Percentiles rank a stretch among this genome's conserved stretches.
These are phyloP conservation scores for Myocastor coypus DNA, from an alignment of 2,113 vertebrate species.

Conservation along the genomic window DNA sequence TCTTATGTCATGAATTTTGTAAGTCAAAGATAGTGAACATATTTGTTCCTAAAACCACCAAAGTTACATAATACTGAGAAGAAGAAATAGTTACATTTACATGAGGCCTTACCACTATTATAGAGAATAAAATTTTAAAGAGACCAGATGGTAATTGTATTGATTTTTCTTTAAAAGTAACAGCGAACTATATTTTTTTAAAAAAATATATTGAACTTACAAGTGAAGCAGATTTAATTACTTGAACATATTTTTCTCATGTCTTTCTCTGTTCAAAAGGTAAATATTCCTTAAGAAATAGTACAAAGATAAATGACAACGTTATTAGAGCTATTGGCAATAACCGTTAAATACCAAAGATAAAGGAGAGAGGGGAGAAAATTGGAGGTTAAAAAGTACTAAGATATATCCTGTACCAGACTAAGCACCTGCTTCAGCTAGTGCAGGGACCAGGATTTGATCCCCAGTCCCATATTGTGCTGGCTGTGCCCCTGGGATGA, in stretches of 20 bases:
- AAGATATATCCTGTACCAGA: neutral
- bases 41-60: neutral
- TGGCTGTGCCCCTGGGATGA: too few relatives aligned
- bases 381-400: neutral
- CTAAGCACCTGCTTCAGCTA: too few relatives aligned
- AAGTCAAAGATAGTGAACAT: neutral
- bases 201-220: neutral
- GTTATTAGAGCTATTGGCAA: neutral
- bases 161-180: conserved; percentile 9
- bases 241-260: neutral
- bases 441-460: too few relatives aligned
- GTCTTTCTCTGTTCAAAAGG: neutral
- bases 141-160: neutral
- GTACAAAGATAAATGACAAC: neutral
- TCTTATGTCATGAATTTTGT: too few relatives aligned
- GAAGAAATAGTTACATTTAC: neutral
- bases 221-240: conserved; percentile 12
- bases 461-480: too few relatives aligned
- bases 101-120: neutral
- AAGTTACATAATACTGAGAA: neutral
- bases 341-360: neutral
- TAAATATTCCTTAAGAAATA: neutral
- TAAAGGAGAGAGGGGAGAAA: neutral
- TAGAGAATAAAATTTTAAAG: neutral
- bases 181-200: neutral